These are phyloP conservation scores for Quadroppia sp. DNA, from an alignment of 2,888 invertebrate species.

Conservation along the genomic window DNA sequence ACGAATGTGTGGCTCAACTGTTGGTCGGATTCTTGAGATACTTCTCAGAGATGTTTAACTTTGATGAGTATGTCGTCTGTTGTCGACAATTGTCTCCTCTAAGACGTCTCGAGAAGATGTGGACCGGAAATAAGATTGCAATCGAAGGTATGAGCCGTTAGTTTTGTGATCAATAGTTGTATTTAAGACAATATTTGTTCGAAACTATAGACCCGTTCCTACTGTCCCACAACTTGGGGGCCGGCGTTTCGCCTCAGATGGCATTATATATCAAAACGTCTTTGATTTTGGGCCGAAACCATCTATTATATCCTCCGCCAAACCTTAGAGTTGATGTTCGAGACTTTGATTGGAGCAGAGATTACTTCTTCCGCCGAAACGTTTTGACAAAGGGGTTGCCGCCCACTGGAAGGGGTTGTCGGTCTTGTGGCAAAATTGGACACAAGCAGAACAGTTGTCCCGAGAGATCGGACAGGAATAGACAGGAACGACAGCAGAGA, in stretches of 20 bases:
- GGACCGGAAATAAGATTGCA: conserved; percentile 58
- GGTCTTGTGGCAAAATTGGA: conserved; percentile 58
- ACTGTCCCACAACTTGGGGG: conserved; percentile 59
- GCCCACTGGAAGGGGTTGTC: conserved; percentile 58
- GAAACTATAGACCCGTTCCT: conserved; percentile 61
- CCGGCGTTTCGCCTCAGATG: conserved; percentile 52
- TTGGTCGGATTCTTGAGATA: conserved; percentile 59
- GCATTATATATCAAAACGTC: conserved; percentile 34
- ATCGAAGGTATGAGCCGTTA: conserved; percentile 56
- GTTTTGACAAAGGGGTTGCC: conserved; percentile 54
- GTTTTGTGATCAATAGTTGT: background rate
- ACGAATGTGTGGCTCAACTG: conserved; percentile 55
- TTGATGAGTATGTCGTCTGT: conserved; percentile 56
- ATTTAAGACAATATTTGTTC: too few species aligned
- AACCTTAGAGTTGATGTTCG: conserved; percentile 46
- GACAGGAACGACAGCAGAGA: conserved; percentile 2
- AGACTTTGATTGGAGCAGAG: conserved; percentile 37
- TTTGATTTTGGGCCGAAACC: conserved; percentile 28
- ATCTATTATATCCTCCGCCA: background rate
- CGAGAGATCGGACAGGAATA: conserved; percentile 38
- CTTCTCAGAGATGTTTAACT: conserved; percentile 58
- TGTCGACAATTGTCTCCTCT: conserved; percentile 56
- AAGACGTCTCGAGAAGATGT: conserved; percentile 58
- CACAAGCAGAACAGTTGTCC: conserved; percentile 58
- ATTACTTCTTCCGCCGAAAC: conserved; percentile 53